Evolutionary conservation across 2,888 invertebrate species (phyloP).

Genomic region (Thecophora atra): DNA sequence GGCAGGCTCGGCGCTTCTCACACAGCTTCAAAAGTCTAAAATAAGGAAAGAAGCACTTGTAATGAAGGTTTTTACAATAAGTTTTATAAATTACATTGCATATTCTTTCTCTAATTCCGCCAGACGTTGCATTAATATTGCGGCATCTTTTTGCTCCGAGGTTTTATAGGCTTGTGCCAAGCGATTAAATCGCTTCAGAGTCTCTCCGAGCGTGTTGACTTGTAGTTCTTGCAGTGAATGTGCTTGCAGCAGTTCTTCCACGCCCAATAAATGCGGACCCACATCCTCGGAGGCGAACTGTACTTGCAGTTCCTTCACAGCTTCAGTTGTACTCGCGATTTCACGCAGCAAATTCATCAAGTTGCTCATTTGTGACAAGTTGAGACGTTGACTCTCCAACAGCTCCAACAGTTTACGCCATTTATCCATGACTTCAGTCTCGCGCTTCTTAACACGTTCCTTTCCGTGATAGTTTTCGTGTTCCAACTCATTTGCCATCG

Average conservation of each 20-base stretch:
- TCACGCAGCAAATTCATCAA: constrained; percentile 90
- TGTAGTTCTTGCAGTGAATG: constrained; percentile 93
- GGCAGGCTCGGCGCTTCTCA: constrained; percentile 76
- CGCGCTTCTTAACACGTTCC: constrained; percentile 75
- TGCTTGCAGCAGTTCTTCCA: constrained; percentile 93
- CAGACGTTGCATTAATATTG: constrained; percentile 74
- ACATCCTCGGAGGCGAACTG: constrained; percentile 79
- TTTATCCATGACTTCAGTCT: constrained; percentile 78
- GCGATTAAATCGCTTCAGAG: constrained; percentile 79
- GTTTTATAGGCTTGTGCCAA: constrained; percentile 71
- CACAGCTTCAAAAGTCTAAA: constrained; percentile 57
- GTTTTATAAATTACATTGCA: constrained; percentile 70
- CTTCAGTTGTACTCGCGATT: constrained; percentile 86
- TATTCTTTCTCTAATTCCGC: constrained; percentile 82
- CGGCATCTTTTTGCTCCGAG: constrained; percentile 70
- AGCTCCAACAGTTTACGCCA: constrained; percentile 88
- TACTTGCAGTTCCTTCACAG: constrained; percentile 85
- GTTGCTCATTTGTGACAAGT: constrained; percentile 81
- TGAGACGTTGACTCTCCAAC: constrained; percentile 83
- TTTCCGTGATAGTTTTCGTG: constrained; percentile 91
- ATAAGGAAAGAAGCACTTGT: not conserved
- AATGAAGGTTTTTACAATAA: too few species aligned
- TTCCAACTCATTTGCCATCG: constrained; percentile 92
- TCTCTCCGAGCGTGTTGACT: constrained; percentile 88
- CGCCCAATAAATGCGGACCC: constrained; percentile 92